Base-by-base conservation (phyloP, 2,888 invertebrate species). In the Chrysina gloriosa region DNA sequence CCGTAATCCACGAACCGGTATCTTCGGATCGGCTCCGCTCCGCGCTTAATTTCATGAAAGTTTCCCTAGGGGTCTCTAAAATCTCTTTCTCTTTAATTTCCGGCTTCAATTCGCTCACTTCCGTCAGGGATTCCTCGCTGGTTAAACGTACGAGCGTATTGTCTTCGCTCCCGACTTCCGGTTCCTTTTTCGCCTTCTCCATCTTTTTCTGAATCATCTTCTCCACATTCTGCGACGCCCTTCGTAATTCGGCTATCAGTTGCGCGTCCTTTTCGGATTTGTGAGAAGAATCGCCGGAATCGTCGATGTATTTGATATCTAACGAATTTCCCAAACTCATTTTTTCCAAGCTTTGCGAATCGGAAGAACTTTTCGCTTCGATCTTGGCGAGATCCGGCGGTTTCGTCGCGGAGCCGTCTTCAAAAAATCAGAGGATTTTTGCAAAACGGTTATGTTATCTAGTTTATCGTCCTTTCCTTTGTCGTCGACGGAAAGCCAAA, bases 61-160 rank as follows among this genome's bases (percentile, higher is more conserved):
- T 86, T 83, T 83, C 88, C 85, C 75, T 87, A 61, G 79, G 77
- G 7, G 85, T 45, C 19, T 47, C 47, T 27, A 56, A 27, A 11
- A n/a, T 29, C 2, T 58, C 58, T 23, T 47, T 47, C 7, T 42
- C 42, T 64, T 86, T 87, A 6, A 74, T 69, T 73, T 83, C 82
- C 11, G 84, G 83, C 78, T 87, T 89, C 31, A 89, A 77, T 48
- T 89, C 89, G 74, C 88, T 89, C 0, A 89, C 87, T 81, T 89
- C 89, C 0, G 90, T 90, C 70, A 90, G 82, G 3, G 90, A 90
- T 76, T 91, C 91, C 76, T 91, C 90, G 73, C 90, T 90, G 2
- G 87, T 87, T 69, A 88, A 83, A 63, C 86, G 74, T 3, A 80
- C 73, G 21, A 77, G 68, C 9, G 75, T 72, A 42, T 75, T 72